Conservation (phyloP, 2,113 vertebrate species). For the Grus americana region DNA sequence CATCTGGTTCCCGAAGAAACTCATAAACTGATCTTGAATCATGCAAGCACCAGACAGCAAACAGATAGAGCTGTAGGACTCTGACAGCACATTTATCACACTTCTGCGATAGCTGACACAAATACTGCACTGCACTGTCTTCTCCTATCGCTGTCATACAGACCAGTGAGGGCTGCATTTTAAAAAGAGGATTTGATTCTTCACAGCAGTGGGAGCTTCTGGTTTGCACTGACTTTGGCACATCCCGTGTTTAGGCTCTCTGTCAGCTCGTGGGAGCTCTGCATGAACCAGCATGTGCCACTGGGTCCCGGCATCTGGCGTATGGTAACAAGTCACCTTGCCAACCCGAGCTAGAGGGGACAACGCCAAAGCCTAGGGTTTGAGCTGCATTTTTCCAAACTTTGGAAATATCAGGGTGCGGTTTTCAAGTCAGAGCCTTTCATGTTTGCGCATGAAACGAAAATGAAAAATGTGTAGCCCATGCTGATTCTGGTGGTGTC, state of each 20-base stretch:
- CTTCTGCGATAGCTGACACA: background rate
- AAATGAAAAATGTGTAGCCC: background rate
- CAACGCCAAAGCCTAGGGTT: background rate
- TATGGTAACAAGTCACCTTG: background rate
- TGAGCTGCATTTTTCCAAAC: background rate
- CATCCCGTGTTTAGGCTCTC: background rate
- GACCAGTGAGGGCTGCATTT: background rate
- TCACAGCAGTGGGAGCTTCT: background rate
- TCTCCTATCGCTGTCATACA: background rate
- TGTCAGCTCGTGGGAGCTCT: background rate
- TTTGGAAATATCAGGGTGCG: background rate
- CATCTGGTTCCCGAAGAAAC: slow-evolving; percentile 46
- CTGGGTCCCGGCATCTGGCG: background rate
- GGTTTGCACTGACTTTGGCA: background rate
- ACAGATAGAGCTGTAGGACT: slow-evolving; percentile 52
- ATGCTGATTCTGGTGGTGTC: background rate
- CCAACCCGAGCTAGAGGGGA: accelerated
- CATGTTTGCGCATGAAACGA: background rate
- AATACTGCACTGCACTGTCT: background rate
- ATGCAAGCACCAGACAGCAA: slow-evolving; percentile 42
- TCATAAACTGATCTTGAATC: slow-evolving; percentile 34
- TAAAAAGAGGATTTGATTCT: background rate
- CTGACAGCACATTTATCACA: slow-evolving; percentile 34
- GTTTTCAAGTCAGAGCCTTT: background rate
- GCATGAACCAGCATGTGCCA: background rate